A percentile compares a stretch with the other conserved stretches of the same genome.
Evolutionary conservation across 2,797 vertebrate species (phyloP).

Genomic region (Alosa sapidissima): DNA sequence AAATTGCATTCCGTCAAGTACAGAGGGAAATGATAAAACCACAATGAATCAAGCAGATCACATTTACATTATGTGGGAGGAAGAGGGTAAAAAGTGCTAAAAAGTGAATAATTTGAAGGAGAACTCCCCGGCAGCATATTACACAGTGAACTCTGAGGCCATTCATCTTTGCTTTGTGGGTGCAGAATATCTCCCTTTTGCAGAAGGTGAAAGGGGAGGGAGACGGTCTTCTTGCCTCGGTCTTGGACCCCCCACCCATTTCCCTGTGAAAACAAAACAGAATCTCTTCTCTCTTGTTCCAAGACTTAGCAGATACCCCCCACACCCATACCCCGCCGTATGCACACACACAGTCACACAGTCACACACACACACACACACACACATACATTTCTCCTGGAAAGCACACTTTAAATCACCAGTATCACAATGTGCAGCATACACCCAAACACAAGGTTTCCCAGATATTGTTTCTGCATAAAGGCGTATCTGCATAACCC

Average conservation of each 20-base stretch:
- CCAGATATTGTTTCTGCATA: not conserved
- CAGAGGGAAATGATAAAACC: conserved; percentile 16
- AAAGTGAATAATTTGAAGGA: not conserved
- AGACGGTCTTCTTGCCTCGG: not conserved
- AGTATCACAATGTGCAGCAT: conserved; percentile 7
- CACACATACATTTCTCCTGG: not conserved
- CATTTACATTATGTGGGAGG: conserved; percentile 22
- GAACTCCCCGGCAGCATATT: conserved; percentile 13
- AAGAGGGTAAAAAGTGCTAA: not conserved
- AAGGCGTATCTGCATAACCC: conserved; percentile 12
- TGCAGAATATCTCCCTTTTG: conserved; percentile 18
- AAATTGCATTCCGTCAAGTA: conserved; percentile 26
- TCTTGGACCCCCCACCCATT: not conserved
- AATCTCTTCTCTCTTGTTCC: not conserved
- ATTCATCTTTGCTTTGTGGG: conserved; percentile 23
- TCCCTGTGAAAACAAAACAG: not conserved
- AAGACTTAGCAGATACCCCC: not conserved
- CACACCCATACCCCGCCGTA: not conserved
- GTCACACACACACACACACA: not conserved
- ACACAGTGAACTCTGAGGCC: conserved; percentile 1
- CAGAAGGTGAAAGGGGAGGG: not conserved
- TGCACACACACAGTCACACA: not conserved
- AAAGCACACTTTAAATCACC: not conserved
- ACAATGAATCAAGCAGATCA: conserved; percentile 16
- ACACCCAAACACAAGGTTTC: not conserved